Evolutionary conservation across 2,888 invertebrate species (phyloP).

Genomic region (Mimumesa dahlbomi): DNA sequence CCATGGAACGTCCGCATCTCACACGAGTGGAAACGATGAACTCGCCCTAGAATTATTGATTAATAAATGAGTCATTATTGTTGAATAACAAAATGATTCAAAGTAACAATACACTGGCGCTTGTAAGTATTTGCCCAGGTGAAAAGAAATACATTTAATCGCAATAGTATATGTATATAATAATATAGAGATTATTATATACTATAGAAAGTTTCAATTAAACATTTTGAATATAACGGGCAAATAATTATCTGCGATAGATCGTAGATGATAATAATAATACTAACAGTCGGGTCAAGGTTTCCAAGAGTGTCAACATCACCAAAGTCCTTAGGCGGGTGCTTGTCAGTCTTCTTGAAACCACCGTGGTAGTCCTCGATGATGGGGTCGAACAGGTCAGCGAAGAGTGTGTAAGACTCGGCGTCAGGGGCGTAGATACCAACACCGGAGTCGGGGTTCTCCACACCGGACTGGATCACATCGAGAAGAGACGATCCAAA

Average conservation of each 20-base stretch:
- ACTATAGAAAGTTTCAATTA: too few species aligned
- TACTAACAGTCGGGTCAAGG: slow-evolving; percentile 89
- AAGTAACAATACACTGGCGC: neutral
- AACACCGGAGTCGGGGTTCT: slow-evolving; percentile 97
- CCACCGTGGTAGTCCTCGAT: slow-evolving; percentile 98
- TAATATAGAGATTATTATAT: too few species aligned
- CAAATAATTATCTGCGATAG: too few species aligned
- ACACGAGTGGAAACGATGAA: slow-evolving; percentile 97
- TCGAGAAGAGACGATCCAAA: slow-evolving; percentile 96
- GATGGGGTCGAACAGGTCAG: slow-evolving; percentile 97
- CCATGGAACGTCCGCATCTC: slow-evolving; percentile 96
- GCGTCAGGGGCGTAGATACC: slow-evolving; percentile 99
- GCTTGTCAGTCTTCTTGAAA: slow-evolving; percentile 96
- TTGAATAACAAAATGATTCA: too few species aligned
- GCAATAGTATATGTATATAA: too few species aligned
- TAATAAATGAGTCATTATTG: neutral
- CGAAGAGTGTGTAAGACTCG: slow-evolving; percentile 95
- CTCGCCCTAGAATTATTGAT: slow-evolving; percentile 84
- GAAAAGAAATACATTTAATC: neutral
- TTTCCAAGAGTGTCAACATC: slow-evolving; percentile 94
- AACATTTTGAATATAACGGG: too few species aligned
- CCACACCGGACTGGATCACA: slow-evolving; percentile 96
- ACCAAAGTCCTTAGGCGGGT: slow-evolving; percentile 96
- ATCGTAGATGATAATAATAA: neutral
- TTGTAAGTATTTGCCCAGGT: neutral